These are phyloP conservation scores for Oryzias dopingdopingensis DNA, from an alignment of 2,797 vertebrate species.

Conservation along the genomic window DNA sequence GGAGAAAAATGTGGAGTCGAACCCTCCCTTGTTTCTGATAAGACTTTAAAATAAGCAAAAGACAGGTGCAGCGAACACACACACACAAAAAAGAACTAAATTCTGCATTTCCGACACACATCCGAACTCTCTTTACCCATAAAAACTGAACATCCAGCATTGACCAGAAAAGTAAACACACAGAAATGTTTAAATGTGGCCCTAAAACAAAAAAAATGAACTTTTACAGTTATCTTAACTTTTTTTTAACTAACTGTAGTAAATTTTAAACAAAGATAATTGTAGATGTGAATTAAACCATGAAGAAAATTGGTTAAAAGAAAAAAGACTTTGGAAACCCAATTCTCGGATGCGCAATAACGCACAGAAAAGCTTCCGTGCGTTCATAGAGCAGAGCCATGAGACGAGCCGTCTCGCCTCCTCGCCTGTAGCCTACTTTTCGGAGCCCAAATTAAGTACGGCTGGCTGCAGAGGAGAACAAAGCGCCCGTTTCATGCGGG, in stretches of 20 bases:
- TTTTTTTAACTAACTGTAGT: too few relatives aligned
- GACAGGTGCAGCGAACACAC: slow-evolving; percentile 71
- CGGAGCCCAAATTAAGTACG: slow-evolving; percentile 62
- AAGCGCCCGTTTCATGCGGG: slow-evolving; percentile 74
- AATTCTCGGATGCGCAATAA: too few relatives aligned
- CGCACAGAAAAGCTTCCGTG: slow-evolving; percentile 18
- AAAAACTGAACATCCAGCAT: slow-evolving; percentile 9
- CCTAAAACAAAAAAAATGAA: too few relatives aligned
- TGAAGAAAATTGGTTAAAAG: too few relatives aligned
- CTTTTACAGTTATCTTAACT: too few relatives aligned
- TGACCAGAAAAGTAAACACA: too few relatives aligned
- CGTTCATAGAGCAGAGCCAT: slow-evolving; percentile 42
- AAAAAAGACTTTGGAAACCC: too few relatives aligned
- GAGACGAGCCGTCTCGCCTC: slow-evolving; percentile 58
- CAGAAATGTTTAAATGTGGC: too few relatives aligned
- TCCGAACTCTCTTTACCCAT: slow-evolving; percentile 6
- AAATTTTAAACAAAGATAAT: too few relatives aligned
- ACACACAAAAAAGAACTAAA: slow-evolving; percentile 23
- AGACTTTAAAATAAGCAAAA: slow-evolving; percentile 78
- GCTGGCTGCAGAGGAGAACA: slow-evolving; percentile 75
- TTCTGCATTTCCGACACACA: slow-evolving; percentile 32
- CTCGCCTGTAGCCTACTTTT: slow-evolving; percentile 64
- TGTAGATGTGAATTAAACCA: too few relatives aligned
- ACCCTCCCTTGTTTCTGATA: slow-evolving; percentile 67
- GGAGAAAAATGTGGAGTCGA: slow-evolving; percentile 66